Base-by-base conservation (phyloP, 2,797 vertebrate genomes). In the Peromyscus aztecus region DNA sequence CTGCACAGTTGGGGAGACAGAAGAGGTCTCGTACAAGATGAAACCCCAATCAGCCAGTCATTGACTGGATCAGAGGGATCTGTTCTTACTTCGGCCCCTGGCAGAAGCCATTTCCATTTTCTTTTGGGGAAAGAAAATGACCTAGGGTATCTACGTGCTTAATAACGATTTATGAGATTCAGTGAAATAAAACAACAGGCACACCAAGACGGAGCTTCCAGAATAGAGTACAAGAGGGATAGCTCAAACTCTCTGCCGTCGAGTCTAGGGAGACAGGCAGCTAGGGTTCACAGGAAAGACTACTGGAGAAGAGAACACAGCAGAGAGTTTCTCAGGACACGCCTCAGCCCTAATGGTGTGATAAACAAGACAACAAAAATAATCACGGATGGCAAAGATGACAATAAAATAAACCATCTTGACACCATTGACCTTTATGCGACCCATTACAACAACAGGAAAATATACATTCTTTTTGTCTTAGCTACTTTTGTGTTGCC, bases 111-210 rank as follows among this genome's bases (percentile, higher is more conserved):
- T 73, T 31, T 93, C n/a, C 21, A 69, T 90, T 71, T 46, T 80
- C 49, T 69, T 89, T 93, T 40, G 87, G 75, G 73, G 85, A 89
- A 43, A 89, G 19, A 78, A 84, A 85, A 63, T 75, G 52, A 92
- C 69, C 7, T 23, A 69, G 75, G 92, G 37, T 27, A 24, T 85
- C 17, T 89, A 0, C 43, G 69, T 85, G 92, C 91, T 84, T 77
- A 34, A 40, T 65, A 46, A 29, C 37, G 17, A 4, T 87, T 95
- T 89, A 61, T 92, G 65, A 75, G 90, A 81, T 80, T 95, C 46
- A 77, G 14, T 88, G 37, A 96, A 92, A 81, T 34, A 83, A 93
- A 94, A 59, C 21, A 81, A n/a, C 7, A 73, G 52, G 59, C 46
- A 65, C 78, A 52, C 19, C 14, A 77, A 89, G 29, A 83, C 67